Evolutionary conservation across 2,888 invertebrate species (phyloP).

Genomic region (Dynastes maya): DNA sequence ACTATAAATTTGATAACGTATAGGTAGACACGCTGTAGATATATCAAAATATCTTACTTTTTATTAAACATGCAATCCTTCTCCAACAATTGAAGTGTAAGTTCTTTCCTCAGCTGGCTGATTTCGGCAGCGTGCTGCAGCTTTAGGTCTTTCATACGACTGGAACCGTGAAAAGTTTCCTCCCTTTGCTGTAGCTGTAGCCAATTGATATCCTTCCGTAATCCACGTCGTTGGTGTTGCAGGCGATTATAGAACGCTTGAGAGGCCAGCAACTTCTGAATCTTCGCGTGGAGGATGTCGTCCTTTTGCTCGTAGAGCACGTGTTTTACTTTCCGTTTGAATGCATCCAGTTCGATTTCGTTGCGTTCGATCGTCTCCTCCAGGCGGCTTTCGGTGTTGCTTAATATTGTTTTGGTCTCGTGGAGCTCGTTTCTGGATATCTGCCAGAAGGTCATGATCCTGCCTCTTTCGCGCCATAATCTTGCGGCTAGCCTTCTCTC

Average conservation of each 20-base stretch:
- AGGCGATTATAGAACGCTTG: background rate
- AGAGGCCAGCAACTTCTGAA: background rate
- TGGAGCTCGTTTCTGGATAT: background rate
- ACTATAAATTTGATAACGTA: too few species aligned
- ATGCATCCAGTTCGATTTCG: background rate
- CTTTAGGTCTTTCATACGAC: background rate
- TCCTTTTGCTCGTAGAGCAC: conserved; percentile 2
- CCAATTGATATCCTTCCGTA: background rate
- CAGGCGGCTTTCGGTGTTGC: background rate
- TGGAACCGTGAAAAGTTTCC: background rate
- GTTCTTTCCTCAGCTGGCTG: background rate
- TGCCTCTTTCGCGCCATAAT: background rate
- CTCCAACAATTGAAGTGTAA: background rate
- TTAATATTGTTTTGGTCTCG: background rate
- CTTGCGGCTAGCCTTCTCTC: background rate
- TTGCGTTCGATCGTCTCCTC: background rate
- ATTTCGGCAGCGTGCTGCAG: background rate
- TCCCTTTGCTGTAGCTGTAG: background rate
- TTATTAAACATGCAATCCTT: conserved; percentile 14
- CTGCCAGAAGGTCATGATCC: background rate
- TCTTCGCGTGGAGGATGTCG: background rate
- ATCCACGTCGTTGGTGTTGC: background rate
- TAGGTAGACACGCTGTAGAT: too few species aligned
- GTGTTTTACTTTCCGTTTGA: background rate
- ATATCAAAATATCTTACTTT: background rate